These are phyloP conservation scores for Turdus rufiventris DNA, from an alignment of 2,113 vertebrate genomes.

Conservation along the genomic window DNA sequence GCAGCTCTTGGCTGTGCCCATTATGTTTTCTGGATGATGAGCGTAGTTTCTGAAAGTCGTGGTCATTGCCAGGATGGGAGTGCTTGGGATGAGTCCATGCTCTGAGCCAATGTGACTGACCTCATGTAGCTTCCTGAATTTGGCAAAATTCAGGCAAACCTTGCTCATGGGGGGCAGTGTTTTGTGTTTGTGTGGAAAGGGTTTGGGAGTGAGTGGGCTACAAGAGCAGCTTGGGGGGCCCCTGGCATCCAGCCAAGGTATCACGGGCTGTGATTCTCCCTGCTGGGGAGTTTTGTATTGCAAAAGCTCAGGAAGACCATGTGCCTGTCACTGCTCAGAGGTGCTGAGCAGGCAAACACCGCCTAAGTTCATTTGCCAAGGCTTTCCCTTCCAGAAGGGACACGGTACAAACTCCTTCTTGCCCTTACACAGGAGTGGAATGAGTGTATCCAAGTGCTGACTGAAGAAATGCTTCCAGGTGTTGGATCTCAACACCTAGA, in stretches of 20 bases:
- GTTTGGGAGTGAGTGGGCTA: not conserved
- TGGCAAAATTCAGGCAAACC: not conserved
- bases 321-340: not conserved
- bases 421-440: accelerated
- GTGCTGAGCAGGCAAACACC: not conserved
- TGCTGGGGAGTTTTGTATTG: not conserved
- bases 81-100: not conserved
- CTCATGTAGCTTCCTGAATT: not conserved
- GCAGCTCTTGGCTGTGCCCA: not conserved
- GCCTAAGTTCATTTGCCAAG: not conserved
- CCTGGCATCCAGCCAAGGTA: not conserved
- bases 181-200: not conserved
- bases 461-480: not conserved
- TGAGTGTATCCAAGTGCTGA: not conserved
- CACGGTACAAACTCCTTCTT: not conserved
- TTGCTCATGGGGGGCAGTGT: not conserved
- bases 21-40: not conserved
- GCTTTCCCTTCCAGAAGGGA: not conserved
- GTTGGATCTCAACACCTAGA: not conserved
- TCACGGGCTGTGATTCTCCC: not conserved
- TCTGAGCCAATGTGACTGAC: not conserved
- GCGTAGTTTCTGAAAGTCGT: not conserved
- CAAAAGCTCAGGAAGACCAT: not conserved
- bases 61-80: not conserved
- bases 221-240: not conserved